A percentile compares a stretch with the other conserved stretches of the same genome.
phyloP scores from a whole-genome alignment of 2,113 vertebrate species.

The Ranitomeya imitator region DNA sequence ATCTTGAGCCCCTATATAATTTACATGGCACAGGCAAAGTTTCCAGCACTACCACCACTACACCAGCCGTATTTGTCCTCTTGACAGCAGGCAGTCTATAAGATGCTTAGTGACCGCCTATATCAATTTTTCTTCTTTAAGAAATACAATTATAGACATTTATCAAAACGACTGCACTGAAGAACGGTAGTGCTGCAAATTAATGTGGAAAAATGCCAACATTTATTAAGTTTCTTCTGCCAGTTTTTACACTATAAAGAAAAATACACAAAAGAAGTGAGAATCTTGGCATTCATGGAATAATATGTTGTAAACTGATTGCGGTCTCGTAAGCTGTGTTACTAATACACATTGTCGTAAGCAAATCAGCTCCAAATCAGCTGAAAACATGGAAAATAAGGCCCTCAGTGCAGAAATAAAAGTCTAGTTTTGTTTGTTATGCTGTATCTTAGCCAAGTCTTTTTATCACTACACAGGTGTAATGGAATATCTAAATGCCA shows the following conservation, averaged over 20 bases:
- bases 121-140: background rate
- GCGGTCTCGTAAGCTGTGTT: background rate
- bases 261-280: background rate
- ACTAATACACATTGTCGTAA: background rate
- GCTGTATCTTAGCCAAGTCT: background rate
- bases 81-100: background rate
- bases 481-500: background rate
- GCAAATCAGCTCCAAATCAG: background rate
- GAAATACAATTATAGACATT: background rate
- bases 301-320: constrained; percentile 18
- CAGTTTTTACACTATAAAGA: constrained; percentile 10
- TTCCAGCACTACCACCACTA: background rate
- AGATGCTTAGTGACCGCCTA: background rate
- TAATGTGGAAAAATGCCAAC: constrained; percentile 5
- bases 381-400: background rate
- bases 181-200: background rate
- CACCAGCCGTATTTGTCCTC: too few species aligned
- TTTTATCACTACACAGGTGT: background rate
- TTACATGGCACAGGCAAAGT: background rate
- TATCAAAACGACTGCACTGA: background rate
- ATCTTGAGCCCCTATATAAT: background rate
- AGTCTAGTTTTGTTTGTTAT: background rate
- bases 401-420: background rate
- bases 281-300: background rate
- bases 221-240: constrained; percentile 5